Percentiles rank a stretch among this genome's conserved stretches.
These are phyloP conservation scores for Drosophila ohnishii DNA, from an alignment of 1,140 invertebrate species.

Conservation along the genomic window DNA sequence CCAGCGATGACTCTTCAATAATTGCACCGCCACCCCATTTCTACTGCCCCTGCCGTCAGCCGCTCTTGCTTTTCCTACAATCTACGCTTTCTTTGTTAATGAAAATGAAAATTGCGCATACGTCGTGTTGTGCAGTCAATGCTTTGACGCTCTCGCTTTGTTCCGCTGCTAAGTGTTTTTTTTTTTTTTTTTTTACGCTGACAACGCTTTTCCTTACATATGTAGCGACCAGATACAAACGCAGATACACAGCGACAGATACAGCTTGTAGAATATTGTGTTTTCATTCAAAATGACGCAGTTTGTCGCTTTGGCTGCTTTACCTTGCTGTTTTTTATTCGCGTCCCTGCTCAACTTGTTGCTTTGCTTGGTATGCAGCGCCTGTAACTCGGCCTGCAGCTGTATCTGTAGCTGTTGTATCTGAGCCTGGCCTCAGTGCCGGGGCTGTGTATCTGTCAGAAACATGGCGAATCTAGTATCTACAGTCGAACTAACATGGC, in stretches of 20 bases:
- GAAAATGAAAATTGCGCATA: slow-evolving; percentile 77
- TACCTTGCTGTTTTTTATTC: slow-evolving; percentile 27
- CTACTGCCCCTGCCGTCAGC: background rate
- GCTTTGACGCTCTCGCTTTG: slow-evolving; percentile 50
- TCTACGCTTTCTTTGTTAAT: slow-evolving; percentile 54
- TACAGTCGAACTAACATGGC: slow-evolving; percentile 27
- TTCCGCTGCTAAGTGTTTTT: slow-evolving; percentile 48
- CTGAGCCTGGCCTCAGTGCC: slow-evolving; percentile 11
- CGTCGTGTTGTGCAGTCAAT: slow-evolving; percentile 56
- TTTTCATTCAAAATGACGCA: slow-evolving; percentile 69
- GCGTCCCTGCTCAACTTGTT: slow-evolving; percentile 62
- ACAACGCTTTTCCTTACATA: slow-evolving; percentile 32
- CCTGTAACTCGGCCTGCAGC: slow-evolving; percentile 35
- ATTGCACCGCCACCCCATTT: slow-evolving; percentile 44
- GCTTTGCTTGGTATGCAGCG: slow-evolving; percentile 60
- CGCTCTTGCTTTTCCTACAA: slow-evolving; percentile 7
- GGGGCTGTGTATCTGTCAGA: slow-evolving; percentile 49
- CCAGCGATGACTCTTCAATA: slow-evolving; percentile 68
- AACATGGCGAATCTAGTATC: slow-evolving; percentile 47
- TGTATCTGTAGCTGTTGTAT: slow-evolving; percentile 23
- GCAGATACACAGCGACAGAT: slow-evolving; percentile 31
- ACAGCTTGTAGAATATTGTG: slow-evolving; percentile 42
- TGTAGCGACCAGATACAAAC: slow-evolving; percentile 21
- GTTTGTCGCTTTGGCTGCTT: slow-evolving; percentile 50
- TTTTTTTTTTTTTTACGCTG: slow-evolving; percentile 66